phyloP scores from a whole-genome alignment of 2,113 vertebrate species.

The Antechinus stuartii region DNA sequence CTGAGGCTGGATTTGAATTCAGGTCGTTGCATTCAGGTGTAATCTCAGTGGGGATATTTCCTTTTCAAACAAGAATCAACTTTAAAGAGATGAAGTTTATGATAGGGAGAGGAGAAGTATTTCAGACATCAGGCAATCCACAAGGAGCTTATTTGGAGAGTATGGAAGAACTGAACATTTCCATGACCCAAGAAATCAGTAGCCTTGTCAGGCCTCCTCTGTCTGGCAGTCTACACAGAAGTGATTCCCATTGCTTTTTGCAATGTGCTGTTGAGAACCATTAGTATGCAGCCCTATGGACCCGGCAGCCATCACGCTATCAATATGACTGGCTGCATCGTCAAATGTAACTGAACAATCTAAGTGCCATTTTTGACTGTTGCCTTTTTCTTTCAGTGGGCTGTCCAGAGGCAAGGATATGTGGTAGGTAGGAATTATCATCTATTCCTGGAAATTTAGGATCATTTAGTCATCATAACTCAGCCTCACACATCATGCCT shows the following conservation, averaged over 20 bases:
- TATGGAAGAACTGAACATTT: background rate
- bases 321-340: constrained; percentile 30
- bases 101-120: constrained; percentile 10
- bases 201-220: background rate
- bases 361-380: constrained; percentile 43
- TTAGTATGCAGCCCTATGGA: constrained; percentile 38
- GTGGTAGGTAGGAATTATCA: constrained; percentile 46
- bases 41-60: constrained; percentile 32
- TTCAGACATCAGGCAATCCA: constrained; percentile 17
- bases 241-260: constrained; percentile 16
- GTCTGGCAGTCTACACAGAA: background rate
- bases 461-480: background rate
- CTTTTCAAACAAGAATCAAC: constrained; percentile 17
- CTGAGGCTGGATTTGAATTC: background rate
- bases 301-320: constrained; percentile 28
- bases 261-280: constrained; percentile 10
- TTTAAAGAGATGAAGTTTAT: constrained; percentile 19
- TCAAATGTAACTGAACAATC: constrained; percentile 27
- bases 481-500: background rate
- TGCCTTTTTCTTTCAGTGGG: background rate
- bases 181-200: background rate
- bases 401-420: constrained; percentile 47
- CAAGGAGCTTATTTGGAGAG: constrained; percentile 22
- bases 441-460: constrained; percentile 49
- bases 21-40: background rate